phyloP scores from a whole-genome alignment of 92 coral and sea anemone genomes.

The Ricordea florida region DNA sequence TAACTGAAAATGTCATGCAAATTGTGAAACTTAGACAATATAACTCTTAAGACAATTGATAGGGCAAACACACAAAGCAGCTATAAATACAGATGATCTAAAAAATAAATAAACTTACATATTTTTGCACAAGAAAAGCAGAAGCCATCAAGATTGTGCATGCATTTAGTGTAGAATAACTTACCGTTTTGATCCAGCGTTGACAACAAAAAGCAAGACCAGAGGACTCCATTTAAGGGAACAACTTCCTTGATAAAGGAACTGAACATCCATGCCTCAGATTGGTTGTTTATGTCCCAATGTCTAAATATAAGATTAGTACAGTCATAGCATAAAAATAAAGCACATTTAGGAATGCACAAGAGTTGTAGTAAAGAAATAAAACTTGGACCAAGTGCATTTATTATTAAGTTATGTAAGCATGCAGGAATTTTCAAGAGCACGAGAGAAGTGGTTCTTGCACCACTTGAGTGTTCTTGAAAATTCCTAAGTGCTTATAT shows the following conservation, averaged over 20 bases:
- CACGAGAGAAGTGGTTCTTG: too few species aligned
- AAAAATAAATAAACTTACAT: not conserved
- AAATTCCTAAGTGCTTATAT: too few species aligned
- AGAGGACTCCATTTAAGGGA: constrained; percentile 50
- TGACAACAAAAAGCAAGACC: constrained; percentile 54
- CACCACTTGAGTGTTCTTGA: too few species aligned
- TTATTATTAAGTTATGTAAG: too few species aligned
- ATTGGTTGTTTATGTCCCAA: constrained; percentile 27
- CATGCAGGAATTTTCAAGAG: too few species aligned
- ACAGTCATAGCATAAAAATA: too few species aligned
- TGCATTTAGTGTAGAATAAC: not conserved
- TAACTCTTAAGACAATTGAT: not conserved
- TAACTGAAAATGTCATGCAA: too few species aligned
- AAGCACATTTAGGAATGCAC: not conserved
- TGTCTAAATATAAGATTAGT: too few species aligned
- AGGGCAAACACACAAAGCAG: too few species aligned
- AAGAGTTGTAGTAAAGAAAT: not conserved
- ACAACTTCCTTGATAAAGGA: constrained; percentile 55
- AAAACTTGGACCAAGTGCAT: not conserved
- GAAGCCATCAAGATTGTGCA: not conserved
- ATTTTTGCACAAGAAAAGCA: not conserved
- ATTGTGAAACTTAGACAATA: too few species aligned
- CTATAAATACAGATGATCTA: not conserved
- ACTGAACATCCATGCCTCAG: constrained; percentile 71
- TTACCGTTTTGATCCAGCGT: constrained; percentile 56